phyloP scores from a whole-genome alignment of 2,888 invertebrate species.

The Actias luna region DNA sequence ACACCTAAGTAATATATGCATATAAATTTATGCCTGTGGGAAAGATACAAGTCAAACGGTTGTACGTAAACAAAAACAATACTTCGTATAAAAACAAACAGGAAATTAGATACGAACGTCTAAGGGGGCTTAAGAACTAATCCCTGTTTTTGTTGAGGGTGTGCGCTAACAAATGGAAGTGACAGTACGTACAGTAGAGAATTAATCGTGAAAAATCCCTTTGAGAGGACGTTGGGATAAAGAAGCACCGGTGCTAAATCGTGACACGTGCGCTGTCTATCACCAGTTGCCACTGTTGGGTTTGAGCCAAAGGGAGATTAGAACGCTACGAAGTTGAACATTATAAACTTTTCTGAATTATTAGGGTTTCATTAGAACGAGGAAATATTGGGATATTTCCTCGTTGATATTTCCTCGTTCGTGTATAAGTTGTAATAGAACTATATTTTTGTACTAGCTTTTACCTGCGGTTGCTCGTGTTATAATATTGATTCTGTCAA shows the following conservation, averaged over 20 bases:
- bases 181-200: conserved; percentile 71
- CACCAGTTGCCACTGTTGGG: conserved; percentile 75
- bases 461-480: too few species aligned
- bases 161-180: conserved; percentile 74
- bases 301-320: conserved; percentile 52
- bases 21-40: neutral
- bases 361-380: neutral
- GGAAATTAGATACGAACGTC: conserved; percentile 67
- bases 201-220: conserved; percentile 79
- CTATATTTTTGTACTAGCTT: too few species aligned
- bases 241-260: conserved; percentile 63
- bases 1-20: neutral
- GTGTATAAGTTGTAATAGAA: too few species aligned
- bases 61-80: conserved; percentile 50
- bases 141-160: conserved; percentile 77
- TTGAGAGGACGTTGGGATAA: conserved; percentile 50
- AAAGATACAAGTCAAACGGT: conserved; percentile 5
- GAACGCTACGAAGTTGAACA: conserved; percentile 11
- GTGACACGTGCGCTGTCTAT: conserved; percentile 75
- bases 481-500: too few species aligned
- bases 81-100: conserved; percentile 60
- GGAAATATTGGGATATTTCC: neutral
- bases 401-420: too few species aligned
- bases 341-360: conserved; percentile 1
- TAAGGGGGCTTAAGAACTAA: conserved; percentile 68